Conservation (phyloP, 2,797 vertebrate genomes). For the Onychomys arenicola region DNA sequence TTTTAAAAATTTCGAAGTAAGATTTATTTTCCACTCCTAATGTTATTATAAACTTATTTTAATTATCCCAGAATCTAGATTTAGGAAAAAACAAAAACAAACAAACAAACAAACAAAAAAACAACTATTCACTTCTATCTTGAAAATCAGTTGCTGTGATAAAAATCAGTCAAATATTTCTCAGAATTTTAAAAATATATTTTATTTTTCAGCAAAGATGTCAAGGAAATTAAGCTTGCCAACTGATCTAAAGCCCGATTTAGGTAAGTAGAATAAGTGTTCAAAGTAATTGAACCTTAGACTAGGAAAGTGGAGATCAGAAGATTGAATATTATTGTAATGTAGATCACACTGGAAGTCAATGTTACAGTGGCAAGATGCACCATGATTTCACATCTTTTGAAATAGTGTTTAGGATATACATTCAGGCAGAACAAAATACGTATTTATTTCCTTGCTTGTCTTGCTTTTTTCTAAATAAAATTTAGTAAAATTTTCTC, state of each 20-base stretch:
- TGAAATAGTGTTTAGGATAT: neutral
- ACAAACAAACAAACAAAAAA: too few relatives aligned
- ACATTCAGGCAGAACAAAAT: slow-evolving; percentile 8
- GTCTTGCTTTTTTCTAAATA: slow-evolving; percentile 41
- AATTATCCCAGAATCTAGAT: slow-evolving; percentile 45
- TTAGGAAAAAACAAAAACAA: slow-evolving; percentile 10
- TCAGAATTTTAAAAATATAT: slow-evolving; percentile 88
- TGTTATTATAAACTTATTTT: slow-evolving; percentile 66
- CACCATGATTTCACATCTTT: neutral
- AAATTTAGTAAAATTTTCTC: slow-evolving; percentile 6
- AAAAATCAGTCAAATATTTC: slow-evolving; percentile 55
- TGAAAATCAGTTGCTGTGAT: slow-evolving; percentile 70
- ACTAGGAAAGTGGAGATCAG: neutral
- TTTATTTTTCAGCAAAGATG: slow-evolving; percentile 99
- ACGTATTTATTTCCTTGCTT: neutral
- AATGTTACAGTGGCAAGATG: slow-evolving; percentile 40
- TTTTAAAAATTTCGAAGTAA: slow-evolving; percentile 58
- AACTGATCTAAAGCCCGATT: slow-evolving; percentile 99
- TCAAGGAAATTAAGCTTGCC: slow-evolving; percentile 99
- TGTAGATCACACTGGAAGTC: slow-evolving; percentile 25
- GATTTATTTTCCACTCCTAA: slow-evolving; percentile 71
- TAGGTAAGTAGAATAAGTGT: slow-evolving; percentile 93
- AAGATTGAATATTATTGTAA: slow-evolving; percentile 7
- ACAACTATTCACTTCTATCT: slow-evolving; percentile 66
- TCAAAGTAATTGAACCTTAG: slow-evolving; percentile 8